Base-by-base conservation (phyloP, 2,797 vertebrate genomes). In the Calcarius lapponicus region DNA sequence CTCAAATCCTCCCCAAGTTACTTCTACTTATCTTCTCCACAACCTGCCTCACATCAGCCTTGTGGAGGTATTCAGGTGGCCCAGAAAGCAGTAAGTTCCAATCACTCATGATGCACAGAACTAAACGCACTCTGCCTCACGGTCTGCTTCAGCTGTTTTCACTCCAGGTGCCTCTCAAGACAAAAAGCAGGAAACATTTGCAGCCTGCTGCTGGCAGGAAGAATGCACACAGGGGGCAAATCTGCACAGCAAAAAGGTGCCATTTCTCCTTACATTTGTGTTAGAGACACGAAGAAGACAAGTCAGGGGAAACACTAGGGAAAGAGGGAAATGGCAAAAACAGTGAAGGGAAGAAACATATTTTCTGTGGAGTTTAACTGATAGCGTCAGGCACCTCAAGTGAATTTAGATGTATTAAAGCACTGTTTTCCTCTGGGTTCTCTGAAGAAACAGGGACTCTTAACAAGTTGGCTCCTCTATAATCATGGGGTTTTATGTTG, bases 121-220 rank as follows among this genome's bases (percentile, higher is more conserved):
- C 51, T 42, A 34, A 93, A 78, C 31, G 22, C 18, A 5, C 36
- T 67, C 48, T 83, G 61, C 47, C 75, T 66, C 73, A 53, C 13
- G 28, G 10, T 16, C 65, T 36, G n/a, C 47, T 76, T 64, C 11
- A 88, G 53, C 17, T 2, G 6, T 67, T 92, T 87, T 89, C 71
- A n/a, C 60, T 76, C 43, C 20, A 6, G 45, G 42, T 48, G 76
- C 40, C 70, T 86, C 81, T 73, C 60, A n/a, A 22, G 70, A 71
- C 71, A 79, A 88, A 95, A 94, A 79, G 62, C 73, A 90, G 76
- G 74, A 75, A 75, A 88, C 29, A 79, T 81, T 50, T 88, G 51
- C 88, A 86, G 72, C 83, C 61, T 88, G 9, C 64, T 54, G 78
- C 67, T 73, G 50, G 86, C 45, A 90, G 83, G 90, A 90, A 73